Base-by-base conservation (phyloP, 2,113 vertebrate species). In the Oncorhynchus tshawytscha region DNA sequence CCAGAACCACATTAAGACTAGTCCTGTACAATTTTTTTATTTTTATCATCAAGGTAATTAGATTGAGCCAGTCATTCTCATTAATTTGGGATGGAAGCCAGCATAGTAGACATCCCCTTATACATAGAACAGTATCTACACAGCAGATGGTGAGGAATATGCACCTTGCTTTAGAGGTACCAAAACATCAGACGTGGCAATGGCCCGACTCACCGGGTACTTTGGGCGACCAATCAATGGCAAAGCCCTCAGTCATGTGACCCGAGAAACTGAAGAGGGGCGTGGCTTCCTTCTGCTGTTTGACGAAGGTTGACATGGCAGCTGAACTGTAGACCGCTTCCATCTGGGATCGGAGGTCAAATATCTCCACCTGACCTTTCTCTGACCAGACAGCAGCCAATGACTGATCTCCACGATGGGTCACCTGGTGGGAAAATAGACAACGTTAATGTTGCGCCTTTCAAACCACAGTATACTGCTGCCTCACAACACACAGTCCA, bases 171-270 rank as follows among this genome's bases (percentile, higher is more conserved):
- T 54, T 16, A 15, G 49, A 51, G 3, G 51, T 18, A 16, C 51
- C 15, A 54, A 54, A 54, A 18, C 51, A 54, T 54, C 51, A 54
- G 15, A 54, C 15, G 3, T 13, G 51, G 66, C 29, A 22, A 34
- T 24, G 15, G 66, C 29, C 5, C 65, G 16, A 73, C 90, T 82
- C 59, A 97, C 96, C 96, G 1, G 95, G 90, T n/a, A 94, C 93
- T 67, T 92, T 93, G 13, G 94, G 88, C 11, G 95, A 97, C 96
- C 96, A 97, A 75, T 96, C 96, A 13, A 97, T 75, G 0, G 96
- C 95, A 79, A 96, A 97, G 71, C 96, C 96, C 84, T 97, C 96
- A 0, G 89, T 90, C 95, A 97, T 97, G 86, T 97, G 96, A 77
- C 96, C 96, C 2, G 94, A 81, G 45, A 97, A 97, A 72, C 93